Percentiles rank a stretch among this genome's conserved stretches.
Evolutionary conservation across 2,113 vertebrate genomes (phyloP).

Genomic region (Columbina picui): DNA sequence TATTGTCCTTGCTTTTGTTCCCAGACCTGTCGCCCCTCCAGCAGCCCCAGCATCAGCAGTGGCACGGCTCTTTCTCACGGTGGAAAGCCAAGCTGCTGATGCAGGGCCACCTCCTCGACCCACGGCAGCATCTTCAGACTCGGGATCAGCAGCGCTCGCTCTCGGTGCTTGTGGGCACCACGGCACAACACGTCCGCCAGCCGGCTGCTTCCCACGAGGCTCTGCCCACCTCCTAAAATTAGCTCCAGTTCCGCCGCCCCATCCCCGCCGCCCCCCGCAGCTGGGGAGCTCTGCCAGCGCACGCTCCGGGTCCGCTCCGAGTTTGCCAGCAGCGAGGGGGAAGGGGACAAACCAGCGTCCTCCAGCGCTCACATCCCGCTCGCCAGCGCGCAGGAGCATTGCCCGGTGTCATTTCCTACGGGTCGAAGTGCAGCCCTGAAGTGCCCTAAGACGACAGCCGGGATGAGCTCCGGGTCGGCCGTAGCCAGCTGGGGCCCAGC

Average conservation of each 20-base stretch:
- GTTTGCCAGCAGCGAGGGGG: background rate
- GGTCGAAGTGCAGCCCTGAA: background rate
- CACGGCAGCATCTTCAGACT: background rate
- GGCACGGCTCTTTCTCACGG: background rate
- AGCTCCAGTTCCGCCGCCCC: slow-evolving; percentile 1
- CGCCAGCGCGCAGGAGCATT: rapidly evolving
- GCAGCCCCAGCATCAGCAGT: background rate
- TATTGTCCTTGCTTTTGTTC: rapidly evolving
- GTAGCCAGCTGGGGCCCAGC: background rate
- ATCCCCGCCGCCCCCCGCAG: background rate
- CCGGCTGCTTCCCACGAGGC: background rate
- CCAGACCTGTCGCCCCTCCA: background rate
- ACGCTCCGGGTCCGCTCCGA: background rate
- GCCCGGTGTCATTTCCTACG: background rate
- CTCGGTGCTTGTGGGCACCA: background rate
- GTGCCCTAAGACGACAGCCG: rapidly evolving
- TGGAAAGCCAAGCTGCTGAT: no score
- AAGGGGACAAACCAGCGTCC: background rate
- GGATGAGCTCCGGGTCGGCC: background rate
- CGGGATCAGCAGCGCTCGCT: rapidly evolving
- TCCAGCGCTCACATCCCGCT: background rate
- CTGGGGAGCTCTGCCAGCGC: background rate
- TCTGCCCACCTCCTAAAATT: slow-evolving; percentile 55
- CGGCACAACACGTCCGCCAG: background rate
- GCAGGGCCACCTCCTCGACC: background rate